These are phyloP conservation scores for Eriocheir sinensis DNA, from an alignment of 1,140 invertebrate genomes.

Conservation along the genomic window DNA sequence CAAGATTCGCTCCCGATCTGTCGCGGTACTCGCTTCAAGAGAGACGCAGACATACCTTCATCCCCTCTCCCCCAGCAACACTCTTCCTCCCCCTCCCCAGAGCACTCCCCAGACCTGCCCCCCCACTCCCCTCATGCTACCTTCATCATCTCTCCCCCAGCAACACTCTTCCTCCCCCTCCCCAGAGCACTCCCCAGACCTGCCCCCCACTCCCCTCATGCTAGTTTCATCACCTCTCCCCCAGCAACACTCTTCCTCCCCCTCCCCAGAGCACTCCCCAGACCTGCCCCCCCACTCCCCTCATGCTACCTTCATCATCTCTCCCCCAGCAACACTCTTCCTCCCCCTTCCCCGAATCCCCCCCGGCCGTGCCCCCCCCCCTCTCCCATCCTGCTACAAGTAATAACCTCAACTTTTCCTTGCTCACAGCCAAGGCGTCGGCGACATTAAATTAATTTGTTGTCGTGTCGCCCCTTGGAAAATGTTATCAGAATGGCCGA, in stretches of 20 bases:
- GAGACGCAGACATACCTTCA: background rate
- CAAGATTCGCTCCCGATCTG: background rate
- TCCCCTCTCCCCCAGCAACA: background rate
- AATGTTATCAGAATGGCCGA: background rate
- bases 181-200: background rate
- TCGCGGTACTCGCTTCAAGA: background rate
- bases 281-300: background rate
- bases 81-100: background rate
- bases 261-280: background rate
- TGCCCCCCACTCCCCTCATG: background rate
- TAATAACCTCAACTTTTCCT: background rate
- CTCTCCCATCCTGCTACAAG: background rate
- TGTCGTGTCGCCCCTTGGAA: background rate
- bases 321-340: background rate
- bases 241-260: background rate
- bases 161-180: background rate
- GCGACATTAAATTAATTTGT: slow-evolving; percentile 44
- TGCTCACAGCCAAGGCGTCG: background rate
- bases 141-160: background rate
- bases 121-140: background rate
- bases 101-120: no score
- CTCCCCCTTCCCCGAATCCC: background rate
- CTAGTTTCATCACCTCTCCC: background rate
- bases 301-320: background rate
- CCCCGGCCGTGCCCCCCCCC: background rate